Evolutionary conservation across 2,797 vertebrate genomes (phyloP).

Genomic region (Sebastes taczanowskii): DNA sequence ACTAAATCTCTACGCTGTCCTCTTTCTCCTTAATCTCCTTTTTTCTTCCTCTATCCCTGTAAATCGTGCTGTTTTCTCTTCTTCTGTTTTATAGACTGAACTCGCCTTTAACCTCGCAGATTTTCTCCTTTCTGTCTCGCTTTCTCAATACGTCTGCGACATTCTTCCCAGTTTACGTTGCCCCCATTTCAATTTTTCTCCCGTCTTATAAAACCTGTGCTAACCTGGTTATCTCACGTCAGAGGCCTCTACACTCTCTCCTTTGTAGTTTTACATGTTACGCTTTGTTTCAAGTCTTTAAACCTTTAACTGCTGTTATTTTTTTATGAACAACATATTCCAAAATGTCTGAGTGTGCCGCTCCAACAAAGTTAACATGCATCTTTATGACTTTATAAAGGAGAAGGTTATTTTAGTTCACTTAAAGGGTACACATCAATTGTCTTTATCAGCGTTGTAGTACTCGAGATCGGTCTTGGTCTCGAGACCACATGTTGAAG

Average conservation of each 20-base stretch:
- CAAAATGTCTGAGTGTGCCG: neutral
- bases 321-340: neutral
- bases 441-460: too few relatives aligned
- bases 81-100: neutral
- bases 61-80: slow-evolving; percentile 1
- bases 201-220: neutral
- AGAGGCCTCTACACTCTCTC: neutral
- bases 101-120: neutral
- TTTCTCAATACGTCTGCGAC: neutral
- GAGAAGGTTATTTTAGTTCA: neutral
- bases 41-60: slow-evolving; percentile 27
- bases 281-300: neutral
- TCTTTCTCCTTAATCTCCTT: slow-evolving; percentile 13
- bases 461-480: too few relatives aligned
- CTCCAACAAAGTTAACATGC: neutral
- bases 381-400: neutral
- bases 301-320: neutral
- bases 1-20: slow-evolving; percentile 41
- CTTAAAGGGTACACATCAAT: too few relatives aligned
- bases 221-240: neutral
- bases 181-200: too few relatives aligned
- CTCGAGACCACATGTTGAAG: too few relatives aligned
- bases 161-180: neutral
- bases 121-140: neutral
- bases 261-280: neutral